Base-by-base conservation (phyloP, 1,140 invertebrate species). In the Temnothorax curvispinosus region DNA sequence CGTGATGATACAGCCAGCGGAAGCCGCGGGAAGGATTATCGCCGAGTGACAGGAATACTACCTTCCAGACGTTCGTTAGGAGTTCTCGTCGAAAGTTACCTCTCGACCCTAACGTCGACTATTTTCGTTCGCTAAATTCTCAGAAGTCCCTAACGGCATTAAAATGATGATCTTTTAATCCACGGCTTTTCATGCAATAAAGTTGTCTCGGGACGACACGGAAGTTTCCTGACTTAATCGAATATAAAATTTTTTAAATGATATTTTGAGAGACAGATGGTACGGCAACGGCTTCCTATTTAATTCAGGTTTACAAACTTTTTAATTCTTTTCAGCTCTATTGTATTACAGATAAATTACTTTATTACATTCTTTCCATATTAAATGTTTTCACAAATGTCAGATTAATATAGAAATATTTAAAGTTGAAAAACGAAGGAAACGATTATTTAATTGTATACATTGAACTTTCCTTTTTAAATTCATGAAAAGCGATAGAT, bases 51-150 rank as follows among this genome's bases (percentile, higher is more conserved):
- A 72, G 80, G 77, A 38, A 27, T 74, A 60, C 18, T 74, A 72
- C 67, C 72, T 58, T 47, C 67, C 52, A 60, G 67, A 71, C 78
- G 65, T 81, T 71, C 38, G 65, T 81, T 81, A 67, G 38, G 54
- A 60, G n/a, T 47, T 47, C 32, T 35, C 32, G 41, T 18, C 15
- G 41, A 82, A 82, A 82, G 27, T 27, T 7, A 58, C 15, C 27
- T 41, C 41, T 54, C 47, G 32, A 9, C 0, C 65, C 13, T n/a
- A 18, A 18, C 74, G 1, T 32, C 27, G 60, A 47, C 11, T 52
- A 67, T 74, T 82, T 82, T 27, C 47, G 21, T 41, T 5, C 52
- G 38, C 21, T 15, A 21, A 82, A 58, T 58, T 64, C n/a, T 11
- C 77, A 62, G 47, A 80, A 67, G 78, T 27, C 3, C 41, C 38